Evolutionary conservation across 2,888 invertebrate species (phyloP), one percentile per base, ranked within the genome.

Genomic region (Eledona agricola): DNA sequence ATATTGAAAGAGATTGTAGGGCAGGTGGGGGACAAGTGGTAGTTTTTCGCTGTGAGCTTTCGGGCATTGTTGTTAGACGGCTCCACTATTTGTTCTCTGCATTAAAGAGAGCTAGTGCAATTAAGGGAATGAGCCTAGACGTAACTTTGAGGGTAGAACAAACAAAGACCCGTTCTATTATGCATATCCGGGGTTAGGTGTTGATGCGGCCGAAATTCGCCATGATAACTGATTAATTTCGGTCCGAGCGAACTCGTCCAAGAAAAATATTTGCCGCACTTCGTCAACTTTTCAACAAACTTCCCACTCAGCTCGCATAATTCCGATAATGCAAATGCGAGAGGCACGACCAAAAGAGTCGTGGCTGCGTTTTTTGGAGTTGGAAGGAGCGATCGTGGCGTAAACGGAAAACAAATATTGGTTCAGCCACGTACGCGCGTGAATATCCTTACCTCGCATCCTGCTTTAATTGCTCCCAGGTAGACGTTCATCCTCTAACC

Each of bases 241-340:
- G 15, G 47, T 10, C 29, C 28, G 31, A 49, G 13, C 56, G 34
- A 31, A 10, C 19, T 34, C 5, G 20, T 31, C 47, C 5, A 28
- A 47, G 37, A 42, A 50, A 52, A 60, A 51, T 52, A 55, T 58
- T 51, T 55, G 47, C 60, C 52, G 47, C 45, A 53, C 35, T 55
- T 57, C 42, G n/a, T 49, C 43, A 46, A 43, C 55, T 56, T 51
- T 52, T 32, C 51, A 58, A 49, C 53, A 55, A 62, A 56, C 55
- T 62, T 55, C 55, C 51, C 49, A 35, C 51, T 47, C 57, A 38
- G 49, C 45, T 47, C 53, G 57, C 35, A 56, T 60, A 59, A 60
- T 64, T 64, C 64, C 67, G 64, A 66, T 66, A 66, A 68, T 65
- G 65, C 61, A 66, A 63, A 63, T 65, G 65, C 64, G 63, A 66